These are phyloP conservation scores for Thereva nobilitata DNA, from an alignment of 2,888 invertebrate genomes.

Conservation along the genomic window DNA sequence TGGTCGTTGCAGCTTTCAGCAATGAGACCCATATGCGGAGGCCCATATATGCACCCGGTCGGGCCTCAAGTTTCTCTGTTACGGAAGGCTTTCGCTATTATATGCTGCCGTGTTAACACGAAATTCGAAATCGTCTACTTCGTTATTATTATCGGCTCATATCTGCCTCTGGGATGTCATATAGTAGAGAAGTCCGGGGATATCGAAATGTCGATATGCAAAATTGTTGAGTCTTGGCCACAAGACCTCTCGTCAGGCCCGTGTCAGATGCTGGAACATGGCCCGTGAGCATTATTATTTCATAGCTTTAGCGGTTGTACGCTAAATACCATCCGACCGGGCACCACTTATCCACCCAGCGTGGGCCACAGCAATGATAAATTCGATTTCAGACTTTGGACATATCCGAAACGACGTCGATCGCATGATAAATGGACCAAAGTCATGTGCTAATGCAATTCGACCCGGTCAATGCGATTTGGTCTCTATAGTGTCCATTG, in stretches of 20 bases:
- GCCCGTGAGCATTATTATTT: too few species aligned
- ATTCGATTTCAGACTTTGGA: slow-evolving; percentile 33
- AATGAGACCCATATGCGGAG: too few species aligned
- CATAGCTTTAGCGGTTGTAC: too few species aligned
- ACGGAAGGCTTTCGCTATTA: slow-evolving; percentile 3
- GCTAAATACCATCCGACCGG: background rate
- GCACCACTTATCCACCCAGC: slow-evolving; percentile 11
- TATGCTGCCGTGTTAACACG: slow-evolving; percentile 27
- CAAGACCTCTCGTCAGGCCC: slow-evolving; percentile 6
- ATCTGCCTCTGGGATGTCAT: slow-evolving; percentile 6
- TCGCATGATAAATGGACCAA: slow-evolving; percentile 33
- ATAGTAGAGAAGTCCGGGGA: background rate
- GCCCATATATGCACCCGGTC: too few species aligned
- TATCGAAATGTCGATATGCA: slow-evolving; percentile 8
- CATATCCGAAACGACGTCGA: slow-evolving; percentile 30
- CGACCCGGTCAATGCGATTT: slow-evolving; percentile 11
- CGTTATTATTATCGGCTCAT: slow-evolving; percentile 14
- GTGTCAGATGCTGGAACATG: background rate
- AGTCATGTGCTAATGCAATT: slow-evolving; percentile 36
- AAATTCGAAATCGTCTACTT: slow-evolving; percentile 22
- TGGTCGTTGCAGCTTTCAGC: too few species aligned
- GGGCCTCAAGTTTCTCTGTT: background rate
- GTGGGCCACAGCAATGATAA: slow-evolving; percentile 31
- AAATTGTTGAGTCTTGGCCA: background rate
- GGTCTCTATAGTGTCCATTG: background rate